Evolutionary conservation across 1,140 invertebrate species (phyloP).

Genomic region (Drosophila sp.): DNA sequence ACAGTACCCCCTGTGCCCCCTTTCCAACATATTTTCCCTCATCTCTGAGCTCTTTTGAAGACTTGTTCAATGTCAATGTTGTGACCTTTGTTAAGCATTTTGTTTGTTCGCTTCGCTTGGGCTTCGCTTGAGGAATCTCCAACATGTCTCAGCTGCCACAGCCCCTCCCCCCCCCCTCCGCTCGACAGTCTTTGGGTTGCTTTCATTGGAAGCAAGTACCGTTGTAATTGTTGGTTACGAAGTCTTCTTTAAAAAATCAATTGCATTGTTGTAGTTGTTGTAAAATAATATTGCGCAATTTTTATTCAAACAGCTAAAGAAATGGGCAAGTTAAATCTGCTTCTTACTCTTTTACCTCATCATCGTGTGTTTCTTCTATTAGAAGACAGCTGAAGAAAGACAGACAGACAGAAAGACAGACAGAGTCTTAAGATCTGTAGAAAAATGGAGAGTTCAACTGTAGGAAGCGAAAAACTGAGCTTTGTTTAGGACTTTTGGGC

Average conservation of each 20-base stretch:
- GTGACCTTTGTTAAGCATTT: conserved; percentile 82
- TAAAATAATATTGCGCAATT: conserved; percentile 80
- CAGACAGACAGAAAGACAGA: too few relatives aligned
- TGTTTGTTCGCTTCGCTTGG: conserved; percentile 55
- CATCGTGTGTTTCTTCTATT: not conserved
- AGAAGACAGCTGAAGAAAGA: conserved; percentile 32
- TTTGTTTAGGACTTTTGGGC: conserved; percentile 28
- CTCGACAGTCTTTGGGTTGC: conserved; percentile 46
- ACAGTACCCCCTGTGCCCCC: conserved; percentile 3
- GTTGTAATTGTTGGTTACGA: conserved; percentile 71
- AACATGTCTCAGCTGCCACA: conserved; percentile 10
- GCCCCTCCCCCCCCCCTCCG: not conserved
- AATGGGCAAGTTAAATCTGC: conserved; percentile 23
- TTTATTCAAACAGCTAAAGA: conserved; percentile 66
- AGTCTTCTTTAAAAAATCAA: conserved; percentile 64
- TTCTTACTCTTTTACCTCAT: not conserved
- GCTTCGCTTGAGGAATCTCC: conserved; percentile 55
- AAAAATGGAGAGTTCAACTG: conserved; percentile 9
- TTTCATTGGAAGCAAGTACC: conserved; percentile 65
- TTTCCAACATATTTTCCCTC: not conserved
- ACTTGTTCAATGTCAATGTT: conserved; percentile 79
- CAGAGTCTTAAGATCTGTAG: conserved; percentile 9
- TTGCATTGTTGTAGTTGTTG: conserved; percentile 70
- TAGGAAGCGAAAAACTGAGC: not conserved
- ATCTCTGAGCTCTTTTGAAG: conserved; percentile 31